A percentile compares a stretch with the other conserved stretches of the same genome.
Evolutionary conservation across 64 coral and sea anemone genomes (phyloP).

Genomic region (Orbicella faveolata): DNA sequence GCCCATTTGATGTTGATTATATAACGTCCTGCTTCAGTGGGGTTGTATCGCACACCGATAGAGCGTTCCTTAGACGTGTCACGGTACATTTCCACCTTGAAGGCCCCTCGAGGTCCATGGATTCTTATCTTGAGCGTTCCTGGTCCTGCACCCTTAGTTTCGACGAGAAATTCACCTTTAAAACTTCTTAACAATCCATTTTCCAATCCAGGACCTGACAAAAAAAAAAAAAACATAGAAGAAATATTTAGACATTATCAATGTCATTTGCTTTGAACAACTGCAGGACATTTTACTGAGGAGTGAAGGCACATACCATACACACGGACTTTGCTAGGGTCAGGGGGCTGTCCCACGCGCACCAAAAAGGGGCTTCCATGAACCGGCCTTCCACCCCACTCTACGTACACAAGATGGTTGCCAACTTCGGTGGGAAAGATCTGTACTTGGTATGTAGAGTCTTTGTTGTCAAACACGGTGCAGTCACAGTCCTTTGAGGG

Average conservation of each 20-base stretch:
- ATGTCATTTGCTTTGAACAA: no score
- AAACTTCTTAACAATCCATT: constrained; percentile 75
- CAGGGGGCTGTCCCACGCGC: constrained; percentile 77
- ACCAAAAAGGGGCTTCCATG: constrained; percentile 96
- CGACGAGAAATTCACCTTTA: constrained; percentile 93
- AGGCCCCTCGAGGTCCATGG: constrained; percentile 91
- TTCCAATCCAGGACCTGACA: constrained; percentile 73
- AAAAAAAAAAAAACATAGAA: neutral
- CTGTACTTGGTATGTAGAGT: constrained; percentile 85
- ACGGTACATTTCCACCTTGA: constrained; percentile 99
- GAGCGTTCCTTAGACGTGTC: constrained; percentile 81
- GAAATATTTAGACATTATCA: neutral
- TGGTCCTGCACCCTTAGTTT: constrained; percentile 94
- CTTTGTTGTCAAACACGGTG: constrained; percentile 92
- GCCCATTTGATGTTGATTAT: constrained; percentile 95
- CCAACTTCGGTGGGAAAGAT: constrained; percentile 84
- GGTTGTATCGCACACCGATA: constrained; percentile 96
- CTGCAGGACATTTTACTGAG: neutral
- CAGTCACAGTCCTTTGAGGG: constrained; percentile 93
- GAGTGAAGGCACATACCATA: constrained; percentile 23
- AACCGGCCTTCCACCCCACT: constrained; percentile 78
- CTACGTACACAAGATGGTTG: constrained; percentile 78
- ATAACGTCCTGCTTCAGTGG: constrained; percentile 86
- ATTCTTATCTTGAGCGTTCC: constrained; percentile 96
- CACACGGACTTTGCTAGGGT: constrained; percentile 76